Percentiles rank a stretch among this genome's conserved stretches.
These are phyloP conservation scores for Aurelia aurita complex sp. Pacific DNA, from an alignment of 30 jellyfish, hydroid and myxozoan species.

Conservation along the genomic window DNA sequence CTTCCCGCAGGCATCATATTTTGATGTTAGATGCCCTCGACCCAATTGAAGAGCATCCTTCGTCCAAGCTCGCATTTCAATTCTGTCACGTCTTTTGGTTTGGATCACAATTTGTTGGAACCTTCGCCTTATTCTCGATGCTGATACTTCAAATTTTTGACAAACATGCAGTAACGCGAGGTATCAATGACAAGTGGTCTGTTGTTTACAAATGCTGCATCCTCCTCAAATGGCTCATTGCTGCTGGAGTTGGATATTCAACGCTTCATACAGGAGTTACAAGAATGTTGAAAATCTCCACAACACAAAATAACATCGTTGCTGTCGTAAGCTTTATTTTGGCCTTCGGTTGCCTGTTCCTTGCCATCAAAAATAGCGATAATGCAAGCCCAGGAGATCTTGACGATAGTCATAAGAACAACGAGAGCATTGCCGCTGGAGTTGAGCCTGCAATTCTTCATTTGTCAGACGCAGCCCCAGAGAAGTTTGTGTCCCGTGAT, in stretches of 20 bases:
- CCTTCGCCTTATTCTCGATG: conserved; percentile 7
- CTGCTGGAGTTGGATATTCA: background rate
- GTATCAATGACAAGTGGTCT: background rate
- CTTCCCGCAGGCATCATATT: conserved; percentile 3
- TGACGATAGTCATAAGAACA: background rate
- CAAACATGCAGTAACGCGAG: background rate
- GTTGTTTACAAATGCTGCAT: background rate
- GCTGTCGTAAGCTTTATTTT: background rate
- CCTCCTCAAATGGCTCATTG: background rate
- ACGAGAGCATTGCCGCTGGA: background rate
- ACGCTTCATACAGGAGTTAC: background rate
- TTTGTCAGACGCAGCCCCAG: background rate
- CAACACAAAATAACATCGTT: background rate
- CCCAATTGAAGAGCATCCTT: background rate
- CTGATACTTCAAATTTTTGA: conserved; percentile 19
- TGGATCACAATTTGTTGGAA: conserved; percentile 13
- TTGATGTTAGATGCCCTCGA: background rate
- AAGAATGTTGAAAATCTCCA: background rate
- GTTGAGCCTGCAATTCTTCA: background rate
- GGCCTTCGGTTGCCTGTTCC: background rate
- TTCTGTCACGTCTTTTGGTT: conserved; percentile 38
- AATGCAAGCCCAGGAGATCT: background rate
- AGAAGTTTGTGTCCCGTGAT: background rate
- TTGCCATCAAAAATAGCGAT: background rate
- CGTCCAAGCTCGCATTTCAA: background rate